Conservation (phyloP, 2,797 vertebrate genomes). For the Cephalopachus bancanus region DNA sequence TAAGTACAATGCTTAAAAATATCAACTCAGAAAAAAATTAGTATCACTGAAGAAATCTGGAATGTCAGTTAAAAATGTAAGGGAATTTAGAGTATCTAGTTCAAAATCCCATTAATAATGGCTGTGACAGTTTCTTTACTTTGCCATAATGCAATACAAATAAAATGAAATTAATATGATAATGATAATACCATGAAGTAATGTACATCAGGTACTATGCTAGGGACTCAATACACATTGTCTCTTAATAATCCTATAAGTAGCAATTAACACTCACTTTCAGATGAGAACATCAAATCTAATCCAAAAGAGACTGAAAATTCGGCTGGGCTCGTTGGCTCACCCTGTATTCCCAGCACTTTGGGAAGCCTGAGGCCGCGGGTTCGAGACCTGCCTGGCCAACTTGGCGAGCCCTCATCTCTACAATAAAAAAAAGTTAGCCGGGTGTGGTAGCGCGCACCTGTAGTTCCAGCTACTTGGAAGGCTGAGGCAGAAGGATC, state of each 20-base stretch:
- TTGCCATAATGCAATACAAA: constrained; percentile 22
- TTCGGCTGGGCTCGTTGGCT: too few species aligned
- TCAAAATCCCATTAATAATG: background rate
- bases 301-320: background rate
- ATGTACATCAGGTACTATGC: background rate
- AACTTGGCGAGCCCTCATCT: too few species aligned
- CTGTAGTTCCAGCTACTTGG: too few species aligned
- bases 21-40: constrained; percentile 43
- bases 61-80: constrained; percentile 58
- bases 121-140: background rate
- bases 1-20: constrained; percentile 85
- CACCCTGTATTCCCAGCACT: too few species aligned
- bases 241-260: constrained; percentile 39
- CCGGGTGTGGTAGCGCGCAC: too few species aligned
- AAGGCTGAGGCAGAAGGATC: too few species aligned
- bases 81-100: constrained; percentile 59
- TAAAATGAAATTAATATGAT: constrained; percentile 47
- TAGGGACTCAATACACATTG: background rate
- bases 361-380: too few species aligned
- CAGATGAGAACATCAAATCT: constrained; percentile 38
- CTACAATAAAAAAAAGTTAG: too few species aligned
- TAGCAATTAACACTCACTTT: constrained; percentile 45
- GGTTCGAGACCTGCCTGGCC: too few species aligned
- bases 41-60: background rate
- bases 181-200: background rate